Conservation (phyloP, 1,140 invertebrate species). For the Luehdorfia chinensis region DNA sequence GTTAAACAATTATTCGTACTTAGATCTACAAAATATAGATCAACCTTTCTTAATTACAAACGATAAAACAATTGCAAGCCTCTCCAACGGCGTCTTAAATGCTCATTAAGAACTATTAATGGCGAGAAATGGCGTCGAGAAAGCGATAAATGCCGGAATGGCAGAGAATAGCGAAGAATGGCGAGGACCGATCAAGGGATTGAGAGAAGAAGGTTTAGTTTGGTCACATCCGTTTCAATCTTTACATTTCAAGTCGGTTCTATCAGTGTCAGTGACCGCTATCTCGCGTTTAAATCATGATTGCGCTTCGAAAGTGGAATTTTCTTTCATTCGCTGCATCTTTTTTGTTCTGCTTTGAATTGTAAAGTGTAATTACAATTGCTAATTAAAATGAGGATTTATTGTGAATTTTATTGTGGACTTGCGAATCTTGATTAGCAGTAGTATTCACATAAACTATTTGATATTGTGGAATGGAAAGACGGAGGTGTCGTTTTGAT, state of each 20-base stretch:
- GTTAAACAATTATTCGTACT: conserved; percentile 24
- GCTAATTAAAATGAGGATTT: no score
- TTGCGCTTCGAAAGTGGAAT: not conserved
- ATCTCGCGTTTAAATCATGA: conserved; percentile 12
- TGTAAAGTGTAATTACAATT: not conserved
- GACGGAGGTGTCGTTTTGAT: no score
- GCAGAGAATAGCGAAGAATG: conserved; percentile 23
- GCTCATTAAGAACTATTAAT: conserved; percentile 51
- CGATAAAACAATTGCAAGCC: conserved; percentile 55
- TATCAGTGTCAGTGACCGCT: conserved; percentile 9
- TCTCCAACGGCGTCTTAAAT: conserved; percentile 42
- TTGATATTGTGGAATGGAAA: no score
- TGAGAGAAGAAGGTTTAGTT: conserved; percentile 3
- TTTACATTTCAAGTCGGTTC: not conserved
- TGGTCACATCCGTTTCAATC: conserved; percentile 10
- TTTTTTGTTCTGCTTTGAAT: not conserved
- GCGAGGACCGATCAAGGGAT: conserved; percentile 21
- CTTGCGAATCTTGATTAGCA: no score
- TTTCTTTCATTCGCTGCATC: not conserved
- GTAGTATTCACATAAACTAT: no score
- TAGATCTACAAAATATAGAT: conserved; percentile 36
- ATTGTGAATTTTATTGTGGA: no score
- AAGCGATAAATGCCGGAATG: conserved; percentile 47
- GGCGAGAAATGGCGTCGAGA: conserved; percentile 33
- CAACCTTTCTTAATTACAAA: conserved; percentile 44